A percentile compares a stretch with the other conserved stretches of the same genome.
Conservation (phyloP, 2,888 invertebrate species). For the Cataglyphis livida region DNA sequence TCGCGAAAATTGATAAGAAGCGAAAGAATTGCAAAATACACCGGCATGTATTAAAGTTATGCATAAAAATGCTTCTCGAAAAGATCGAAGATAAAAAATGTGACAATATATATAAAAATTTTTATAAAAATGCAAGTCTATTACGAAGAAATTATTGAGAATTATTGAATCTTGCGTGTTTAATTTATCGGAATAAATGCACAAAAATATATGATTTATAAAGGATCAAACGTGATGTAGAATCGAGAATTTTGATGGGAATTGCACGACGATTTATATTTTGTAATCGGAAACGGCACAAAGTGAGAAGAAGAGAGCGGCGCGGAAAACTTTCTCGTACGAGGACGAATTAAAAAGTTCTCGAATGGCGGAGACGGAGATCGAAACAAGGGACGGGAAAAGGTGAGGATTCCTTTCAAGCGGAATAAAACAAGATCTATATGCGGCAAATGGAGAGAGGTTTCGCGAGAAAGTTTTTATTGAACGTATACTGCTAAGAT, state of each 20-base stretch:
- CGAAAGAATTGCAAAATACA: constrained; percentile 1
- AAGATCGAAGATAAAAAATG: neutral
- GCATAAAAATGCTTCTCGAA: constrained; percentile 5
- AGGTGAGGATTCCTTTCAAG: constrained; percentile 63
- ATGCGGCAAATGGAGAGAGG: constrained; percentile 56
- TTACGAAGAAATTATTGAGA: neutral
- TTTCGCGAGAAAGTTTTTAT: constrained; percentile 73
- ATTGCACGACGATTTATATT: constrained; percentile 33
- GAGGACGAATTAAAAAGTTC: constrained; percentile 74
- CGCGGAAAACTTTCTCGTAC: constrained; percentile 57
- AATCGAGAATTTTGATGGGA: constrained; percentile 32
- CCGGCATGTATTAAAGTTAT: neutral
- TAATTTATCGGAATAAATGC: neutral
- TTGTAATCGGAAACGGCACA: constrained; percentile 60
- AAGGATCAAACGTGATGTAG: neutral
- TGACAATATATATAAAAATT: neutral
- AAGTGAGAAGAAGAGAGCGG: constrained; percentile 34
- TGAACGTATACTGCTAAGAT: constrained; percentile 64
- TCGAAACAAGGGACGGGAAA: constrained; percentile 37
- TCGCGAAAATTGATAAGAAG: neutral
- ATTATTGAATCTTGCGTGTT: neutral
- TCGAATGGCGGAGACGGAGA: constrained; percentile 13
- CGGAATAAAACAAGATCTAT: constrained; percentile 68
- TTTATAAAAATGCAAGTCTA: neutral
- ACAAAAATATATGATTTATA: neutral